These are phyloP conservation scores for Sturnira hondurensis DNA, from an alignment of 2,113 vertebrate species.

Conservation along the genomic window DNA sequence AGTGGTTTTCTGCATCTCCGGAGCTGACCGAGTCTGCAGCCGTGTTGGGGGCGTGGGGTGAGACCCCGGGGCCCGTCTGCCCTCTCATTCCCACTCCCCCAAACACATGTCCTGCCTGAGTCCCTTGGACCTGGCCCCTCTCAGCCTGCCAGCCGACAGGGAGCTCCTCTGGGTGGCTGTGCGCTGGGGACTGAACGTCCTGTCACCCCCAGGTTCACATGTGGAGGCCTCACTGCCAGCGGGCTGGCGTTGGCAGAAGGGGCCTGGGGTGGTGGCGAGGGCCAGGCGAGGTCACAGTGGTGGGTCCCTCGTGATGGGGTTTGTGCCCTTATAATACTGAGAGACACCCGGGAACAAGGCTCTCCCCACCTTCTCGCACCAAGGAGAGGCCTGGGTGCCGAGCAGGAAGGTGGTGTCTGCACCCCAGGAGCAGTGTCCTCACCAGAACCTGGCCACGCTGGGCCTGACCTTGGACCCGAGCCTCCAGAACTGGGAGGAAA, in stretches of 20 bases:
- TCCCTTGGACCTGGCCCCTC: not conserved
- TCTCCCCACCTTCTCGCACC: accelerated
- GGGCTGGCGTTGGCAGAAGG: not conserved
- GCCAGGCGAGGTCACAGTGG: not conserved
- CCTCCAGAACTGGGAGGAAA: not conserved
- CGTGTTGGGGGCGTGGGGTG: not conserved
- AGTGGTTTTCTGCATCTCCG: not conserved
- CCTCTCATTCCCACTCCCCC: not conserved
- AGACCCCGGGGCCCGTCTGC: not conserved
- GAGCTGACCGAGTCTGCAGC: not conserved
- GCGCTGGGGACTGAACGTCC: not conserved
- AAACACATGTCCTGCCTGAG: not conserved
- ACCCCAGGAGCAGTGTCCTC: not conserved
- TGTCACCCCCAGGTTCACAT: not conserved
- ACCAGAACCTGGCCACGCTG: not conserved
- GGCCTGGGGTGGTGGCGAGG: not conserved
- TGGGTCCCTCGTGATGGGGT: not conserved
- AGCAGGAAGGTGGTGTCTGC: not conserved
- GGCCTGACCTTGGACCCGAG: not conserved
- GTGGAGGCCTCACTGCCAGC: not conserved
- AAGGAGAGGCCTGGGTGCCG: not conserved
- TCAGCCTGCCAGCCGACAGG: not conserved
- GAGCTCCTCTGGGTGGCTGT: not conserved
- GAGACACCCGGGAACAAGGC: not conserved
- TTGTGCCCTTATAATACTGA: not conserved